Evolutionary conservation across 2,888 invertebrate species (phyloP).

Genomic region (Ochropacha duplaris): DNA sequence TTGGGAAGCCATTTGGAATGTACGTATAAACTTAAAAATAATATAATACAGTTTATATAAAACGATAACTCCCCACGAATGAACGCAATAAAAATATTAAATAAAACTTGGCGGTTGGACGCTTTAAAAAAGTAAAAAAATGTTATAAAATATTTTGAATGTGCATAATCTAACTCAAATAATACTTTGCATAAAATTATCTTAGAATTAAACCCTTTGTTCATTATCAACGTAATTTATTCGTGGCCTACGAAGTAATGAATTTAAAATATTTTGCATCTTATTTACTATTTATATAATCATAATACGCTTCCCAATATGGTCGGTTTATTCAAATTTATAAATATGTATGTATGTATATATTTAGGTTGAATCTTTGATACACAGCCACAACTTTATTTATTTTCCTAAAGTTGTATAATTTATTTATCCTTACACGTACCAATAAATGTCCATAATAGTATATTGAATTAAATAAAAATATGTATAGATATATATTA

Average conservation of each 20-base stretch:
- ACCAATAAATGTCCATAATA: conserved; percentile 28
- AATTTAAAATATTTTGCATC: neutral
- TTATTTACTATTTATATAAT: neutral
- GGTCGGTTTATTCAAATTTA: neutral
- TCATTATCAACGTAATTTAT: neutral
- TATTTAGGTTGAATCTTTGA: conserved; percentile 57
- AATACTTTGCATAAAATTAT: neutral
- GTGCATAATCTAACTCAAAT: neutral
- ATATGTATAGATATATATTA: conserved; percentile 14
- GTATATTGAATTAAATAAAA: neutral
- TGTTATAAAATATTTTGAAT: no score
- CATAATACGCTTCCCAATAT: conserved; percentile 29
- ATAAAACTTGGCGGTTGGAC: no score
- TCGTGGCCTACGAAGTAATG: neutral
- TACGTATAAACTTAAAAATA: conserved; percentile 30
- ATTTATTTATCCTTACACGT: conserved; percentile 32
- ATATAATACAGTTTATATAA: conserved; percentile 9
- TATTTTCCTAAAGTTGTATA: conserved; percentile 43
- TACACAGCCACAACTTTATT: conserved; percentile 62
- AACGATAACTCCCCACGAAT: neutral
- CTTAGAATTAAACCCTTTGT: neutral
- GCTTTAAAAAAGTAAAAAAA: no score
- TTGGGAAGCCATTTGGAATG: conserved; percentile 62
- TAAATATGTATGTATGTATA: neutral
- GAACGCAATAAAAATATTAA: no score